Base-by-base conservation (phyloP, 2,797 vertebrate species). In the Pogonophryne albipinna region DNA sequence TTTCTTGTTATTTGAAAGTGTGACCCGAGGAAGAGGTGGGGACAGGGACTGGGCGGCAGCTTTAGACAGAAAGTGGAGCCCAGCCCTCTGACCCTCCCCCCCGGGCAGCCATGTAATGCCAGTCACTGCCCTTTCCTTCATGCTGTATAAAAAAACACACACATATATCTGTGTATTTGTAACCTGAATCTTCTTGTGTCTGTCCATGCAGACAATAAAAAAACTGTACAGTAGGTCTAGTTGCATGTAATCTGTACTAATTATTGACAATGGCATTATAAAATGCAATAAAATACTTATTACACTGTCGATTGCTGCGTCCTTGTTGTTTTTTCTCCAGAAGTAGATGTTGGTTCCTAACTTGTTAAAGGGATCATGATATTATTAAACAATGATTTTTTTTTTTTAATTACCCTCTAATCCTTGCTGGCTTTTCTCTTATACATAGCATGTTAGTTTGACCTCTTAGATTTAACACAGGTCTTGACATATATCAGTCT, bases 251-350 rank as follows among this genome's bases (percentile, higher is more conserved):
- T 96, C 95, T 96, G 95, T 96, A 96, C 95, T 96, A 96, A 96
- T 96, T 96, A 96, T 97, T 96, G 95, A 97, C 96, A 96, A 96
- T 85, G 91, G 96, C 96, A 95, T 96, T 97, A 97, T 97, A 96
- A 96, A 96, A 95, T 96, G 95, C 96, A 96, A 96, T 96, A 96
- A 97, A 97, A 96, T 95, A 96, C 95, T 95, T 96, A 96, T 95
- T 95, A 95, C 95, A 96, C 95, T 95, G 95, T 95, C 94, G n/a
- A 13, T 55, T 11, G 44, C 15, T 76, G 87, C 12, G 73, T 89
- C 71, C 19, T 53, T 60, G 56, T 57, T 66, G 60, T 80, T 86
- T 82, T 14, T 70, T 85, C 57, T 81, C 4, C 34, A 52, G 11
- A 56, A 51, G 19, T 44, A 42, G 14, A 34, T 2, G 5, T 12